phyloP scores from a whole-genome alignment of 1,140 invertebrate species.

The Zaprionus davidi region DNA sequence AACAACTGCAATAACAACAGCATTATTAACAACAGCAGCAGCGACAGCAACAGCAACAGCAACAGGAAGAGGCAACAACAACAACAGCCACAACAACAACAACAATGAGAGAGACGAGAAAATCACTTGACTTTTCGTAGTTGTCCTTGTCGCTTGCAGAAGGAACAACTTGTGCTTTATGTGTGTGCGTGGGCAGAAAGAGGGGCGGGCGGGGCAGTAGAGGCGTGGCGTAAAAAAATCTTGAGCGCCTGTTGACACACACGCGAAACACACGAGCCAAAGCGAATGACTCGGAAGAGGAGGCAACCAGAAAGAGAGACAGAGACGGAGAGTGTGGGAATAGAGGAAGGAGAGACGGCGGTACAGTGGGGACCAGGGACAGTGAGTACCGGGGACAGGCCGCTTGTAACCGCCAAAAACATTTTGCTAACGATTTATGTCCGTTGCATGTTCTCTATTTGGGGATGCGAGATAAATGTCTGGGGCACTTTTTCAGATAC shows the following conservation, averaged over 20 bases:
- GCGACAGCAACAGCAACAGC: background rate
- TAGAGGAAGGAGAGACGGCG: background rate
- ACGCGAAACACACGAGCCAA: slow-evolving; percentile 1
- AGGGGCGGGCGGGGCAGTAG: background rate
- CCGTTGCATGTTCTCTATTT: slow-evolving; percentile 66
- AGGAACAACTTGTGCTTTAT: slow-evolving; percentile 35
- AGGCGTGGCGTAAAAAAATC: slow-evolving; percentile 61
- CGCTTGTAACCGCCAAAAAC: slow-evolving; percentile 78
- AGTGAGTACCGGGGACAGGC: background rate
- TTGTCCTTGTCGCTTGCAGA: slow-evolving; percentile 69
- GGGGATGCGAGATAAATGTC: slow-evolving; percentile 63
- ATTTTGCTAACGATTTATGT: slow-evolving; percentile 81
- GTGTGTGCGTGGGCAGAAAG: slow-evolving; percentile 13
- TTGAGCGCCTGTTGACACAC: slow-evolving; percentile 69
- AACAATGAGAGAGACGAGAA: slow-evolving; percentile 39
- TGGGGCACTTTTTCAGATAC: slow-evolving; percentile 65
- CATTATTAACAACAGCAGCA: background rate
- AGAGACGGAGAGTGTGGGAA: background rate
- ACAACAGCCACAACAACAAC: slow-evolving; percentile 35
- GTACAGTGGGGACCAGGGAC: background rate
- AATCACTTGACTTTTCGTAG: slow-evolving; percentile 72
- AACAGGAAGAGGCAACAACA: slow-evolving; percentile 1
- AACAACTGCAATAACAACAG: slow-evolving; percentile 16
- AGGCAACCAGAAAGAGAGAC: background rate
- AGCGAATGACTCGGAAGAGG: background rate